Evolutionary conservation across 2,888 invertebrate genomes (phyloP).

Genomic region (Alloplasta piceator): DNA sequence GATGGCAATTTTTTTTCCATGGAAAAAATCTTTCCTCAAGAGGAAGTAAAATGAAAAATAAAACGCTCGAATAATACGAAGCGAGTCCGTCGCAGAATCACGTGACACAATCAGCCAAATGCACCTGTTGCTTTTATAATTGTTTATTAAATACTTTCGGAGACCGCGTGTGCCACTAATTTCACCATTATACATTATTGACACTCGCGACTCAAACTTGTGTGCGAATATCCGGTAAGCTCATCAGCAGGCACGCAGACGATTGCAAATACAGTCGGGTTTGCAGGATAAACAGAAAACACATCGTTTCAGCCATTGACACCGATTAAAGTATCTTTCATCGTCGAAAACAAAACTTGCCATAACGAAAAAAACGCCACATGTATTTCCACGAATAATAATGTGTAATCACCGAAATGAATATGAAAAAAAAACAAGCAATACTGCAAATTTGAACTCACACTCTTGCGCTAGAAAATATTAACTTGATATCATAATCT

Average conservation of each 20-base stretch:
- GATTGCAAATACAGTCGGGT: neutral
- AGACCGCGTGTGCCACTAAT: conserved; percentile 11
- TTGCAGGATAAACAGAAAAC: neutral
- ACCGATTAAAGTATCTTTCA: neutral
- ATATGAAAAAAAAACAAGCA: too few relatives aligned
- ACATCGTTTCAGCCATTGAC: neutral
- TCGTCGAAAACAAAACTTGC: neutral
- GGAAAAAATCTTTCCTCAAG: too few relatives aligned
- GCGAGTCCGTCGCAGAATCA: conserved; percentile 7
- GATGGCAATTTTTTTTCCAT: too few relatives aligned
- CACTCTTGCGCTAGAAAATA: too few relatives aligned
- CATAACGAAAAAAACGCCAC: too few relatives aligned
- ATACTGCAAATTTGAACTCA: too few relatives aligned
- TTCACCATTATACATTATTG: neutral
- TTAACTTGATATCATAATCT: too few relatives aligned
- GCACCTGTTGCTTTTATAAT: conserved; percentile 50
- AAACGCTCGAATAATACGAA: neutral
- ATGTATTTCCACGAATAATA: too few relatives aligned
- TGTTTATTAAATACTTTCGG: conserved; percentile 46
- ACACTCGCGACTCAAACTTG: conserved; percentile 12
- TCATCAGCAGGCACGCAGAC: neutral
- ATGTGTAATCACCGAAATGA: too few relatives aligned
- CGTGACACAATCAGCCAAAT: conserved; percentile 30
- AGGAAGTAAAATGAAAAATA: conserved; percentile 5
- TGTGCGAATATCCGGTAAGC: too few relatives aligned